Conservation (phyloP, 2,797 vertebrate genomes). For the Potorous gilbertii region DNA sequence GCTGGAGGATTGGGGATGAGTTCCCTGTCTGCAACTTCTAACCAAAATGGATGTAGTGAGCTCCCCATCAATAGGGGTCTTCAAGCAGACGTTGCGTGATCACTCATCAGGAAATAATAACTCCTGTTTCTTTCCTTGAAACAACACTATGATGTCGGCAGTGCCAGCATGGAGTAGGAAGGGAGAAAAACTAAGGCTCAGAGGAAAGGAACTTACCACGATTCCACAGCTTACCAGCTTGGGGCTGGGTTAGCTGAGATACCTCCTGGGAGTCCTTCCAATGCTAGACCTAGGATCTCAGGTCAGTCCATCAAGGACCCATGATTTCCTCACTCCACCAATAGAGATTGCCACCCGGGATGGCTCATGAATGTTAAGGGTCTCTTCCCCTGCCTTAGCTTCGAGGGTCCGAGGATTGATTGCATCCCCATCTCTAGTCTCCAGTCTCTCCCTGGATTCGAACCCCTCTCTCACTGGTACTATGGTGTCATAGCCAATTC, state of each 20-base stretch:
- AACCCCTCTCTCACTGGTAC: neutral
- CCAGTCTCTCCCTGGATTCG: neutral
- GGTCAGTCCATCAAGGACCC: neutral
- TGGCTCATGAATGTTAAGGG: neutral
- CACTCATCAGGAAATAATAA: neutral
- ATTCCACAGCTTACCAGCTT: no score
- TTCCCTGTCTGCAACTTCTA: neutral
- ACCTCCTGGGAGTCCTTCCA: neutral
- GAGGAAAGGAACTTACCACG: no score
- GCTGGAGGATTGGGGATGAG: neutral
- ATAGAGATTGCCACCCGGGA: neutral
- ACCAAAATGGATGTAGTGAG: neutral
- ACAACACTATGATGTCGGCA: neutral
- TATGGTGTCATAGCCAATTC: rapidly evolving
- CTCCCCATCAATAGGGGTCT: neutral
- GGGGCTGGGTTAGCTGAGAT: neutral
- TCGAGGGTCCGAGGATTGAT: neutral
- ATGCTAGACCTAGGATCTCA: neutral
- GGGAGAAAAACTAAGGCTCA: no score
- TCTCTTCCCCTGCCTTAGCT: neutral
- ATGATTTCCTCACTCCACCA: neutral
- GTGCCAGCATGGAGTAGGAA: neutral
- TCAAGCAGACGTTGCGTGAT: neutral
- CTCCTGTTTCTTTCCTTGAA: neutral
- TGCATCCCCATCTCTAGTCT: neutral